A percentile compares a stretch with the other conserved stretches of the same genome.
Evolutionary conservation across 2,113 vertebrate genomes (phyloP).

Genomic region (Podarcis cretensis): DNA sequence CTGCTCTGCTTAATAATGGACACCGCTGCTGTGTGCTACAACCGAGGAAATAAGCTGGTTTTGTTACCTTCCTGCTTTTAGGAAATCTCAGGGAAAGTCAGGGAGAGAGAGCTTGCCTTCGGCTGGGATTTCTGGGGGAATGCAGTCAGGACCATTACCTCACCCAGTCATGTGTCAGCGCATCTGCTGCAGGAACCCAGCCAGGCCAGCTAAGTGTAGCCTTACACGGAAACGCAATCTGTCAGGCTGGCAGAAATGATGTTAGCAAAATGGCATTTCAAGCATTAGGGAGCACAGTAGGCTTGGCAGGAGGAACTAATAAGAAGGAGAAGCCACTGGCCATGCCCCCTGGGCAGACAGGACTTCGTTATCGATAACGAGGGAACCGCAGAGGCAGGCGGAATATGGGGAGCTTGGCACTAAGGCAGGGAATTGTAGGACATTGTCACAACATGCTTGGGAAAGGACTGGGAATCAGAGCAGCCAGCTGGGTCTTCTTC

Average conservation of each 20-base stretch:
- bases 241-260: slow-evolving; percentile 24
- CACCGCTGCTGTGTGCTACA: background rate
- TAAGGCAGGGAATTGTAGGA: background rate
- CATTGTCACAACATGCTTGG: too few relatives aligned
- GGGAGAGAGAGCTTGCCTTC: background rate
- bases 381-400: background rate
- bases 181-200: slow-evolving; percentile 51
- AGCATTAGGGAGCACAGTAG: slow-evolving; percentile 6
- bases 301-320: background rate
- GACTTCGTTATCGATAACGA: background rate
- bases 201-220: slow-evolving; percentile 28
- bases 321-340: background rate
- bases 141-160: background rate
- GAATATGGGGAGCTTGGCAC: background rate
- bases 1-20: background rate
- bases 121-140: slow-evolving; percentile 22
- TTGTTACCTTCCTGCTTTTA: background rate
- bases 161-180: background rate
- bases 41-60: background rate
- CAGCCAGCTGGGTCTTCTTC: slow-evolving; percentile 7
- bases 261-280: slow-evolving; percentile 37
- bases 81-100: slow-evolving; percentile 6
- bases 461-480: background rate
- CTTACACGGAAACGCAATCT: background rate
- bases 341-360: background rate